Base-by-base conservation (phyloP, 2,797 vertebrate genomes). In the Gallinago solitaria region DNA sequence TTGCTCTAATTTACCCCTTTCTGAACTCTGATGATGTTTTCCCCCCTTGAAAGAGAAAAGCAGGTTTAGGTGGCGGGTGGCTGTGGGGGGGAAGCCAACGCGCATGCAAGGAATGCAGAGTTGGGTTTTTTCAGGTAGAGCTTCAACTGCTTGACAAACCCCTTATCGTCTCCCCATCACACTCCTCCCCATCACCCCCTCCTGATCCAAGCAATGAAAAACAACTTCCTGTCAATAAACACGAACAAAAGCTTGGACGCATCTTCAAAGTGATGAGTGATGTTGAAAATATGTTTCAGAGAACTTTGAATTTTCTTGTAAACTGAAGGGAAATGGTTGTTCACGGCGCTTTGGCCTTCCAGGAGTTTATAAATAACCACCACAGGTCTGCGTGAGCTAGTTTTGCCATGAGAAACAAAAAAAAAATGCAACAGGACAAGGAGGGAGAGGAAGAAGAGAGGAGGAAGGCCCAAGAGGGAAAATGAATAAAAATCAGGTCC, bases 191-290 rank as follows among this genome's bases (percentile, higher is more conserved):
- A 19, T 54, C 64, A 14, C 57, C 73, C 89, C 54, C 47, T 76
- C 84, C 82, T 47, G 89, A 78, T 95, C 11, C 71, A 75, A 93
- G 90, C 95, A 94, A 96, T 92, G 97, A 93, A 91, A 97, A 98
- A 96, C 97, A 97, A 97, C 98, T 98, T 98, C 97, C 98, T 98
- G 97, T 97, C 98, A 97, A 97, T 98, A 98, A 98, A 98, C 89
- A 94, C 1, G 97, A 98, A 98, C 97, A 97, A 97, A 98, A 96
- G 95, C 95, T 98, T 98, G 98, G 98, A 97, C 33, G 24, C 87
- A 45, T 97, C 97, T 98, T 98, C 98, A 98, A 98, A 98, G 98
- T 73, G 93, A 80, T 98, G 98, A 97, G 96, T 97, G 97, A 97
- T 92, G 95, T 95, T 0, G 23, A 95, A 98, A 98, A 95, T 97